Evolutionary conservation across 2,113 vertebrate species (phyloP), one percentile per base, ranked within the genome.

Genomic region (Empidonax traillii): DNA sequence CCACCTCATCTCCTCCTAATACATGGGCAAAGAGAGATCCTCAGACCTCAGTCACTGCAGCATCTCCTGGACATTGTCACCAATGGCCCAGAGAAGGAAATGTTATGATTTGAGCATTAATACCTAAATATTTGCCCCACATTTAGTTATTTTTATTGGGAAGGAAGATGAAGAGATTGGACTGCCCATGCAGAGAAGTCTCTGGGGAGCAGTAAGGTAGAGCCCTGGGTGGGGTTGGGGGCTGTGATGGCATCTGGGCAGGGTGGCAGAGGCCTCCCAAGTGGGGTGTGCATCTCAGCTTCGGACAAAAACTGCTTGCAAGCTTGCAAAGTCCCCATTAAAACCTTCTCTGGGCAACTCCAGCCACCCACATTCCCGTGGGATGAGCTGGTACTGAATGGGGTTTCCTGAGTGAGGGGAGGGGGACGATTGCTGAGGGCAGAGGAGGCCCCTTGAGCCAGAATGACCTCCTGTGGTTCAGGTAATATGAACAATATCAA

Each of bases 11-110:
- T 58, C 73, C 37, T 69, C 25, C 43, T 17, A 19, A 22, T 1
- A 4, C 3, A 1, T 1, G 3, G 18, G 17, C 66, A 25, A 0
- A 18, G 66, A 77, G 37, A 68, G 22, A 52, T 25, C 35, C 41
- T 63, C 18, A 71, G 59, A 62, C 19, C 27, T 69, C 17, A 2
- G 31, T 11, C 28, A 20, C 10, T 21, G 9, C 44, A 53, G 16
- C 37, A 43, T 24, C 82, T 82, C 46, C 35, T 86, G 71, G 67
- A 41, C 16, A 28, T 13, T 61, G 74, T 78, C 53, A 41, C 66
- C 72, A 71, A 4, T 4, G 56, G 46, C 61, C 30, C 41, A 58
- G 75, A 86, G 71, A 47, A 44, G 27, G 31, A 82, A 76, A 72
- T 37, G 44, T 19, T 67, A 35, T 27, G 30, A 22, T 58, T 15